phyloP scores from a whole-genome alignment of 2,113 vertebrate species.

The Bambusicola thoracicus region DNA sequence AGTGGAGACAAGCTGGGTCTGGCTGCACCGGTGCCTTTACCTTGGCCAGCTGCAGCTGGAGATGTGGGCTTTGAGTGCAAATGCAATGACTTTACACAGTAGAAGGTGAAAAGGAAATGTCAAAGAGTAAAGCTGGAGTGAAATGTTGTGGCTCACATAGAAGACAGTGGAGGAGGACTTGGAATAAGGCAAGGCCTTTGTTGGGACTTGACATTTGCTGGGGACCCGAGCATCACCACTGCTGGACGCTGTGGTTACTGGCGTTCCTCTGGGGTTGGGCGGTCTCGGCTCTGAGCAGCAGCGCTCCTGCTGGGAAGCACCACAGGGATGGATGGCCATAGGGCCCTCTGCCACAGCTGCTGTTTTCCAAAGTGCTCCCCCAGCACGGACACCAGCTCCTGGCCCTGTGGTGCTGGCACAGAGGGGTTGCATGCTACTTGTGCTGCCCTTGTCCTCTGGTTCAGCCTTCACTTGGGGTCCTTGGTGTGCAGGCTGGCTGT shows the following conservation, averaged over 20 bases:
- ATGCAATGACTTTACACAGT: neutral
- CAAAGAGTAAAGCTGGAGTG: neutral
- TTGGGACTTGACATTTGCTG: neutral
- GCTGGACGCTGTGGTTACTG: neutral
- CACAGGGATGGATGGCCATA: neutral
- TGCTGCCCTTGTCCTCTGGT: neutral
- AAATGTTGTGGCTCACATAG: neutral
- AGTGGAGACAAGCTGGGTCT: too few relatives aligned
- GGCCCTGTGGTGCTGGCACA: neutral
- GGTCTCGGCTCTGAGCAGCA: neutral
- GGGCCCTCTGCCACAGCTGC: neutral
- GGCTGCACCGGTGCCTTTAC: too few relatives aligned
- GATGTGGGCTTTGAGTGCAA: neutral
- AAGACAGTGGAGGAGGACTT: neutral
- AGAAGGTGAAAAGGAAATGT: neutral
- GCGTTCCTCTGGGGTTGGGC: neutral
- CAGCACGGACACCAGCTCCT: neutral
- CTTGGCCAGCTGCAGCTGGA: too few relatives aligned
- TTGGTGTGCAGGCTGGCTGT: neutral
- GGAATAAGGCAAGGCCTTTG: neutral
- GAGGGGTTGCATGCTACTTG: neutral
- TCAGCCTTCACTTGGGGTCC: neutral
- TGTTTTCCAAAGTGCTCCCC: neutral
- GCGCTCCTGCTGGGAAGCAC: neutral
- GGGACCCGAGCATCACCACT: rapidly evolving